A percentile compares a stretch with the other conserved stretches of the same genome.
Evolutionary conservation across 1,140 invertebrate genomes (phyloP).

Genomic region (Palaemon carinicauda): DNA sequence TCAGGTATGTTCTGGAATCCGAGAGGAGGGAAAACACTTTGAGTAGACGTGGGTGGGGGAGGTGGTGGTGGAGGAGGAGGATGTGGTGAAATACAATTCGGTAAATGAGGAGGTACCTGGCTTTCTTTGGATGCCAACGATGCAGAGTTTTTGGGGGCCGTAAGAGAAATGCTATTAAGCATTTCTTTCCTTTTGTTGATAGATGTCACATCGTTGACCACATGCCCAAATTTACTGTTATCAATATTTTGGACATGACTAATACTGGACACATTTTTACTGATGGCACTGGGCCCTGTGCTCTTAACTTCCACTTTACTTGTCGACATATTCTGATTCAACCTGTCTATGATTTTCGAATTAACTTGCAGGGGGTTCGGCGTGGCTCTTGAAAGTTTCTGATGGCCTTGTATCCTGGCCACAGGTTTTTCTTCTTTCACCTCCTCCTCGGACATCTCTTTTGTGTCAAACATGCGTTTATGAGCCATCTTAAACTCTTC

Average conservation of each 20-base stretch:
- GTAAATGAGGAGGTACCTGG: conserved; percentile 25
- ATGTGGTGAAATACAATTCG: not conserved
- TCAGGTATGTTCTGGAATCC: not conserved
- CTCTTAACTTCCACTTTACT: not conserved
- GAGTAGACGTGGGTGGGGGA: not conserved
- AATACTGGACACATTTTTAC: no score
- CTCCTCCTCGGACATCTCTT: not conserved
- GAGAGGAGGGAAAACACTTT: no score
- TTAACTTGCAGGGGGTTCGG: not conserved
- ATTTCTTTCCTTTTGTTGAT: not conserved
- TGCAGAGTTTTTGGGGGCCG: not conserved
- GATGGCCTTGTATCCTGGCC: not conserved
- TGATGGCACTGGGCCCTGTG: not conserved
- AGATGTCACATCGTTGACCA: not conserved
- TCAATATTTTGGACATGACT: no score
- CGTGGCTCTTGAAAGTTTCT: not conserved
- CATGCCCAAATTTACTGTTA: no score
- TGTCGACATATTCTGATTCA: no score
- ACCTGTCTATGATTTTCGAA: conserved; percentile 26
- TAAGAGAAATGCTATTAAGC: not conserved
- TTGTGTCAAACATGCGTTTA: conserved; percentile 78
- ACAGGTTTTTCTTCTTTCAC: not conserved
- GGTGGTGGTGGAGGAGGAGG: conserved; percentile 31
- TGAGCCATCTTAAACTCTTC: conserved; percentile 87
- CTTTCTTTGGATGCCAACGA: not conserved